Evolutionary conservation across 2,888 invertebrate genomes (phyloP).

Genomic region (Dermolepida albohirtum): DNA sequence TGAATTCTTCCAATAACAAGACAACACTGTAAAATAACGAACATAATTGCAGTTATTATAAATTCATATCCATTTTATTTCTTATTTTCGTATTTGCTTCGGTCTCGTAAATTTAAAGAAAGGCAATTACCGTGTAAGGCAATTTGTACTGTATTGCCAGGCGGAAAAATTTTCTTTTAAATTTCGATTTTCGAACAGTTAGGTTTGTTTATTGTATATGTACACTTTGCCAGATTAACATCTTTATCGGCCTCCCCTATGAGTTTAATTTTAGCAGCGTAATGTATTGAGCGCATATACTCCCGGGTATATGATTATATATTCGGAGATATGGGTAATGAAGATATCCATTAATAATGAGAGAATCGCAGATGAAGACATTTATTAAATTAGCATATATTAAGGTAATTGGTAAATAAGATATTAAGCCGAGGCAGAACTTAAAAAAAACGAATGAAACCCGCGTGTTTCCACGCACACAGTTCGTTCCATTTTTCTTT

Average conservation of each 20-base stretch:
- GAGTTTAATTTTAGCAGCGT: neutral
- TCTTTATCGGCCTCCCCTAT: slow-evolving; percentile 22
- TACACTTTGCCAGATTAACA: slow-evolving; percentile 24
- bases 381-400: slow-evolving; percentile 46
- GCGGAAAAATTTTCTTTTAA: slow-evolving; percentile 30
- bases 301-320: slow-evolving; percentile 31
- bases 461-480: slow-evolving; percentile 31
- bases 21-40: slow-evolving; percentile 16
- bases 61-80: slow-evolving; percentile 7
- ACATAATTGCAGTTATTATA: slow-evolving; percentile 35
- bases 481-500: slow-evolving; percentile 39
- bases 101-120: slow-evolving; percentile 3
- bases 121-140: slow-evolving; percentile 27
- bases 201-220: slow-evolving; percentile 28
- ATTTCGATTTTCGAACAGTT: slow-evolving; percentile 32
- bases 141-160: slow-evolving; percentile 19
- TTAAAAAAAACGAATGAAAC: slow-evolving; percentile 10
- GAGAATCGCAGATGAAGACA: slow-evolving; percentile 44
- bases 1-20: slow-evolving; percentile 30
- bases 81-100: slow-evolving; percentile 15
- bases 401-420: slow-evolving; percentile 44
- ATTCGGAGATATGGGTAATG: slow-evolving; percentile 40
- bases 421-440: slow-evolving; percentile 33
- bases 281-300: slow-evolving; percentile 21
- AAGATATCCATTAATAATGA: slow-evolving; percentile 44